phyloP scores from a whole-genome alignment of 2,797 vertebrate genomes.

The Neoniphon sammara region DNA sequence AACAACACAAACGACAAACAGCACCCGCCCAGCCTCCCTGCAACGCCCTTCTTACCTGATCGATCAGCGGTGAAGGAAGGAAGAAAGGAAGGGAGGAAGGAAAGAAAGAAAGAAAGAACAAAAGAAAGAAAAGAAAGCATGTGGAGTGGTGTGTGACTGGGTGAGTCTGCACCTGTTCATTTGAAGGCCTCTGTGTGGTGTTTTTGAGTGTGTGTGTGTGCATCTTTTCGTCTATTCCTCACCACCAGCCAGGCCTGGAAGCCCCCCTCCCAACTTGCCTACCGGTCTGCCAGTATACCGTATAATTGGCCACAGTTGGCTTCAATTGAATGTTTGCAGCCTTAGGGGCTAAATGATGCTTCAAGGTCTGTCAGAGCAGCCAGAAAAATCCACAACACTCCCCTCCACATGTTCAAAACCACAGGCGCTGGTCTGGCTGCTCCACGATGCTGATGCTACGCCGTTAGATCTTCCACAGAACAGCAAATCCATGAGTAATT shows the following conservation, averaged over 20 bases:
- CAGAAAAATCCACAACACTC: conserved; percentile 53
- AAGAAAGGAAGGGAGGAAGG: conserved; percentile 19
- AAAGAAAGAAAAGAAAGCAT: not conserved
- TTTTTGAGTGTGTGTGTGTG: conserved; percentile 4
- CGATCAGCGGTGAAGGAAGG: conserved; percentile 51
- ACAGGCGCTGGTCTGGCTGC: conserved; percentile 32
- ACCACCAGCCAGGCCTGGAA: conserved; percentile 41
- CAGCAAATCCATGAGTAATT: conserved; percentile 19
- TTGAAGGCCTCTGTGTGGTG: not conserved
- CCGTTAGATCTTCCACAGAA: conserved; percentile 33
- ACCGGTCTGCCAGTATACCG: conserved; percentile 60
- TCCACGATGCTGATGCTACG: conserved; percentile 27
- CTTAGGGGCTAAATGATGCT: conserved; percentile 68
- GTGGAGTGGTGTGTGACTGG: not conserved
- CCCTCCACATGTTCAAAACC: conserved; percentile 63
- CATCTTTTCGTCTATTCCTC: conserved; percentile 32
- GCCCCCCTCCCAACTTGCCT: conserved; percentile 36
- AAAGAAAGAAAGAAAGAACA: not conserved
- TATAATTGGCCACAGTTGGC: conserved; percentile 77
- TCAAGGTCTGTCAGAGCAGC: conserved; percentile 65
- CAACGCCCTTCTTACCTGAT: conserved; percentile 64
- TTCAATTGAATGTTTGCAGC: conserved; percentile 73
- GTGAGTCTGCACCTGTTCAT: conserved; percentile 39
- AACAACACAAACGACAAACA: conserved; percentile 77
- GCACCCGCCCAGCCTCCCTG: conserved; percentile 48